Evolutionary conservation across 2,113 vertebrate genomes (phyloP).

Genomic region (Xerus inauris): DNA sequence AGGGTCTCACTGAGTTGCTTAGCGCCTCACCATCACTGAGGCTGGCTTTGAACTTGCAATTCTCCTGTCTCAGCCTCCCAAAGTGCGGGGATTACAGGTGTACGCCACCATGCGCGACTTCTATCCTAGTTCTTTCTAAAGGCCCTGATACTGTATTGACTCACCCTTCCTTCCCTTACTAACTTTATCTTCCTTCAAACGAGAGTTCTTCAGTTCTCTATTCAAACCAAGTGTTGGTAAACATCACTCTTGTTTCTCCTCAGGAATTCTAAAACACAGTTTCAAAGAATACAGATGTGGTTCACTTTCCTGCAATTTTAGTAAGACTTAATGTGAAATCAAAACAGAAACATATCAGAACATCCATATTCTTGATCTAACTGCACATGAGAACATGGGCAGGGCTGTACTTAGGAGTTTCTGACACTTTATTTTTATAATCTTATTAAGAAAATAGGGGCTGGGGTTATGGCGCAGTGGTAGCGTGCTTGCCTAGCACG

Average conservation of each 20-base stretch:
- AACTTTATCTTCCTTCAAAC: neutral
- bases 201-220: neutral
- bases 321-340: slow-evolving; percentile 73
- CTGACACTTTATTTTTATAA: slow-evolving; percentile 57
- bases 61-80: no score
- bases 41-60: no score
- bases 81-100: no score
- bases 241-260: neutral
- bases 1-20: no score
- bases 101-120: no score
- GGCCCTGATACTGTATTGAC: neutral
- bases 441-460: neutral
- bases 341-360: neutral
- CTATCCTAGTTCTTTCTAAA: neutral
- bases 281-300: slow-evolving; percentile 81
- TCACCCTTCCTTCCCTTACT: neutral
- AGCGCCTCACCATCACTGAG: no score
- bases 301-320: slow-evolving; percentile 88
- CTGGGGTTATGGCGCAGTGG: no score
- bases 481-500: no score
- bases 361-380: neutral
- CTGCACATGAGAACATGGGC: neutral
- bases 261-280: slow-evolving; percentile 66
- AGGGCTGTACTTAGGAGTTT: neutral
- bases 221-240: neutral